These are phyloP conservation scores for Nysson spinosus DNA, from an alignment of 2,888 invertebrate species.

Conservation along the genomic window DNA sequence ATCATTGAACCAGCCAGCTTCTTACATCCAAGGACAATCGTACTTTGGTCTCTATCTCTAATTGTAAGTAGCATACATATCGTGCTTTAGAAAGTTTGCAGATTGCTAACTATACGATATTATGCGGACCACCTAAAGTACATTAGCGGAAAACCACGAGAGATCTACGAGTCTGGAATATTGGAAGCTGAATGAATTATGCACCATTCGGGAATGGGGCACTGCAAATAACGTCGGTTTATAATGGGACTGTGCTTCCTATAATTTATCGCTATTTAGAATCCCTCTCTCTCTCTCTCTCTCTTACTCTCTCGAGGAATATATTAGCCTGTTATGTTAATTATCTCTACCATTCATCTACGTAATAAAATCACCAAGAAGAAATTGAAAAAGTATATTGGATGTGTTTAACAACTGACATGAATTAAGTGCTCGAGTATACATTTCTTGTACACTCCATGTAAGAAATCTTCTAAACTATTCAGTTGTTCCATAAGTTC, in stretches of 20 bases:
- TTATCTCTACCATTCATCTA: background rate
- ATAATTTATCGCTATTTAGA: constrained; percentile 43
- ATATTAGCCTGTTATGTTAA: constrained; percentile 46
- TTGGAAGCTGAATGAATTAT: constrained; percentile 51
- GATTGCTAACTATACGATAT: constrained; percentile 25
- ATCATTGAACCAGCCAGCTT: background rate
- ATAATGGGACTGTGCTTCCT: constrained; percentile 43
- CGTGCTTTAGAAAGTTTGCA: constrained; percentile 37
- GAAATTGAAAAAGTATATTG: no score
- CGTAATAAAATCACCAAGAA: no score
- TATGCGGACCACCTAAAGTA: constrained; percentile 31
- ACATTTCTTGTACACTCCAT: no score
- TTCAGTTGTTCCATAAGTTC: no score
- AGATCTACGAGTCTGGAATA: constrained; percentile 47
- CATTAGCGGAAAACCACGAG: constrained; percentile 49
- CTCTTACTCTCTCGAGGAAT: no score
- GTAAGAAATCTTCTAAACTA: no score
- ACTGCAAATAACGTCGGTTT: constrained; percentile 34
- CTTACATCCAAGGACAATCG: background rate
- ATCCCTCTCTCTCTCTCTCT: no score
- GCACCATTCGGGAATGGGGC: constrained; percentile 34
- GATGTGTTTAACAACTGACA: no score
- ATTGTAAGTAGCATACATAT: no score
- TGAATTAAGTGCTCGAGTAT: no score
- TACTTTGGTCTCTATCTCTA: no score